Base-by-base conservation (phyloP, 2,888 invertebrate species). In the Nudaria mundana region DNA sequence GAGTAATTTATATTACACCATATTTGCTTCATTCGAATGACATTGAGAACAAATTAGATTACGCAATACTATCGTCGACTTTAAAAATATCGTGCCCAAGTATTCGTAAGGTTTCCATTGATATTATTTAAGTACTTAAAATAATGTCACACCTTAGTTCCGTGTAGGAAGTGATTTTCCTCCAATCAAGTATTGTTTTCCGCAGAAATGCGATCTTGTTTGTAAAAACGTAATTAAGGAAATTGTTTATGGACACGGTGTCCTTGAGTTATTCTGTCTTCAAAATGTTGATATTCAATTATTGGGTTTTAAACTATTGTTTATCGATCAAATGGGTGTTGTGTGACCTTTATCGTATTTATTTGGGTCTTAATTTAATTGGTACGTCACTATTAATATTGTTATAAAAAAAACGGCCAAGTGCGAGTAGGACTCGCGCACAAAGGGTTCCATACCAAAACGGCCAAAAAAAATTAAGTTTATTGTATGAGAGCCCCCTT, bases 231-330 rank as follows among this genome's bases (percentile, higher is more conserved):
- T n/a, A 36, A 26, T 33, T 37, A 24, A 57, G 59, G 48, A 52
- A 56, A 54, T 56, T 58, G 29, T 7, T 32, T 26, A 6, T 2
- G 20, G 30, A 31, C 14, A 15, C 18, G 24, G 39, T 26, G 34
- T 44, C 44, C 44, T 56, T 48, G 40, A 42, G 29, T 37, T 42
- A 37, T 40, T 40, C 37, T 45, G 48, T 29, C 39, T 40, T 47
- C 20, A 20, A 20, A 20, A 2, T 20, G 20, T 20, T 1, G 14
- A n/a, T 39, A 20, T 20, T 20, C 6, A 20, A 8, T 20, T n/a
- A n/a, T n/a, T n/a, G n/a, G n/a, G n/a, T n/a, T n/a, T n/a, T n/a
- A n/a, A n/a, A n/a, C n/a, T n/a, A n/a, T n/a, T n/a, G n/a, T n/a
- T n/a, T n/a, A n/a, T n/a, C n/a, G n/a, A n/a, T n/a, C n/a, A n/a